phyloP scores from a whole-genome alignment of 2,888 invertebrate genomes.

The Leptodirus hochenwartii region DNA sequence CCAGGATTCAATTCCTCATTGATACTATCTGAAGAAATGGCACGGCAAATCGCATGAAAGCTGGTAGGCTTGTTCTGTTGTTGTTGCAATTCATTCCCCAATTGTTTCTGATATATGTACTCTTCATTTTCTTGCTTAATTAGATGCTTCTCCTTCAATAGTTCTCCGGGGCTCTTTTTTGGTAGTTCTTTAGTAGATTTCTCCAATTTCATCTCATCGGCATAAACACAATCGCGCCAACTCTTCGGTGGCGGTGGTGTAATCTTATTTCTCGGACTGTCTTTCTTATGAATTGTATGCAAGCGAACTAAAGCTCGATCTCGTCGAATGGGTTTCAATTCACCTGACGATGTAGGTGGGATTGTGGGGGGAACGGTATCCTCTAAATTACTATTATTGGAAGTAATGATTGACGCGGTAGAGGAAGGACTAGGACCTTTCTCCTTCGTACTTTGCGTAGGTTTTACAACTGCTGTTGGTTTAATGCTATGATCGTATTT shows the following conservation, averaged over 20 bases:
- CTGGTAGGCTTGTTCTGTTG: slow-evolving; percentile 20
- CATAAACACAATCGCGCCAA: slow-evolving; percentile 44
- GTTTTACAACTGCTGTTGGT: slow-evolving; percentile 5
- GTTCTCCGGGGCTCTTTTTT: slow-evolving; percentile 39
- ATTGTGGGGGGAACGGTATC: slow-evolving; percentile 13
- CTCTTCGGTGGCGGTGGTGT: slow-evolving; percentile 20
- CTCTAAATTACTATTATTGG: slow-evolving; percentile 29
- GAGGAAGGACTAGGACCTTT: slow-evolving; percentile 11
- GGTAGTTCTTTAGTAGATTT: slow-evolving; percentile 26
- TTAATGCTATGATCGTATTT: slow-evolving; percentile 21
- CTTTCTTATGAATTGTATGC: slow-evolving; percentile 37
- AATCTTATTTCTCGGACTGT: slow-evolving; percentile 13
- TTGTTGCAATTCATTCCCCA: slow-evolving; percentile 6
- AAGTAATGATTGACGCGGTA: slow-evolving; percentile 25
- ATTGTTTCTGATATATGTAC: too few species aligned
- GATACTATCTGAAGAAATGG: slow-evolving; percentile 32
- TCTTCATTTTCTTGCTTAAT: slow-evolving; percentile 39
- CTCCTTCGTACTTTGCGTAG: slow-evolving; percentile 11
- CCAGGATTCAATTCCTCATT: slow-evolving; percentile 35
- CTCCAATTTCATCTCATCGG: slow-evolving; percentile 30
- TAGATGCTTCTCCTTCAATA: slow-evolving; percentile 56
- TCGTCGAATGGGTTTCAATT: slow-evolving; percentile 38
- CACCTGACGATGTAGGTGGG: too few species aligned
- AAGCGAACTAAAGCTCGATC: slow-evolving; percentile 57
- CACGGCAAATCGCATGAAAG: slow-evolving; percentile 36